phyloP scores from a whole-genome alignment of 2,888 invertebrate species.

The Seira musarum region DNA sequence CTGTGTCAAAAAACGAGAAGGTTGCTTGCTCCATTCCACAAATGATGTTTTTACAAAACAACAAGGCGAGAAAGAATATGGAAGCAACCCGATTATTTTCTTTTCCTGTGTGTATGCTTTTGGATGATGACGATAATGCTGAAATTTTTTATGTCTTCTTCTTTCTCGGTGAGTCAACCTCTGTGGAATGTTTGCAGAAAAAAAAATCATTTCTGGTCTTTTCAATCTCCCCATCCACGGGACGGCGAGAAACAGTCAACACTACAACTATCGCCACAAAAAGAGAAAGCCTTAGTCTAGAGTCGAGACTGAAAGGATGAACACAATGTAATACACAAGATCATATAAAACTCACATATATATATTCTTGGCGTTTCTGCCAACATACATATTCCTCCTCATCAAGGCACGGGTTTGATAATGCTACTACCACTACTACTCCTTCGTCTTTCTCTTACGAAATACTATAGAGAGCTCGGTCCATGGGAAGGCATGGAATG shows the following conservation, averaged over 20 bases:
- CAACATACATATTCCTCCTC: conserved; percentile 40
- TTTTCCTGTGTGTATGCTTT: too few species aligned
- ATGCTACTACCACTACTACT: conserved; percentile 21
- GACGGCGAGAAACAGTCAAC: conserved; percentile 10
- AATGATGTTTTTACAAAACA: neutral
- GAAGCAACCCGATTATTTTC: neutral
- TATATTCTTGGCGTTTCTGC: conserved; percentile 46
- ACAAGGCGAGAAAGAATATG: conserved; percentile 12
- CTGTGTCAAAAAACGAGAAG: conserved; percentile 41
- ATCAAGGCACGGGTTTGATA: conserved; percentile 2
- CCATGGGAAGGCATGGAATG: too few species aligned
- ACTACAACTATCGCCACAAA: too few species aligned
- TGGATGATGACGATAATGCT: conserved; percentile 9
- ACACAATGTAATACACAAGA: too few species aligned
- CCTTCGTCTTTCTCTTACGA: conserved; percentile 22
- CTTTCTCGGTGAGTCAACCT: conserved; percentile 50
- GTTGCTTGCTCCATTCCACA: too few species aligned
- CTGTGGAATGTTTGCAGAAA: conserved; percentile 54
- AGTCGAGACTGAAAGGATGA: too few species aligned
- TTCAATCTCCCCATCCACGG: too few species aligned
- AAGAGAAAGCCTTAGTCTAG: too few species aligned
- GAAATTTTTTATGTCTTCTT: conserved; percentile 23
- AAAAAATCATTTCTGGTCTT: conserved; percentile 17
- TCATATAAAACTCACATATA: too few species aligned
- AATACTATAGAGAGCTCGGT: too few species aligned